Evolutionary conservation across 2,113 vertebrate genomes (phyloP).

Genomic region (Hiodon alosoides): DNA sequence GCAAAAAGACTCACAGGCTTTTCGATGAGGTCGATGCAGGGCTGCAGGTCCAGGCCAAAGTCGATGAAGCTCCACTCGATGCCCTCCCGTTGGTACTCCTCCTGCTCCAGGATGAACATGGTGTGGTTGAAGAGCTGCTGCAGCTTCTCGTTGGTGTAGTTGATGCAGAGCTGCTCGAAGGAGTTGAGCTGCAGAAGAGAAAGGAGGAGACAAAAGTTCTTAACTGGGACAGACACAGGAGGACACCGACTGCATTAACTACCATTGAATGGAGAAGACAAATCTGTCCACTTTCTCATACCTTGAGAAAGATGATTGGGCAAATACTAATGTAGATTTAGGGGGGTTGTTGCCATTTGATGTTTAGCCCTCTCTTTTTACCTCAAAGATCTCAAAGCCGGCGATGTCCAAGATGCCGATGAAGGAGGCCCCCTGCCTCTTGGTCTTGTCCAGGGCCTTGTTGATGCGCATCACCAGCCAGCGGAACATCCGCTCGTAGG

Average conservation of each 20-base stretch:
- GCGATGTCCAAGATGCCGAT: slow-evolving; percentile 98
- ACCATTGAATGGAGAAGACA: too few species aligned
- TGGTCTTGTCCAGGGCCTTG: slow-evolving; percentile 97
- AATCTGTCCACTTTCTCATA: too few species aligned
- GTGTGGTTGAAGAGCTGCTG: slow-evolving; percentile 89
- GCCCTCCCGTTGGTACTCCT: slow-evolving; percentile 84
- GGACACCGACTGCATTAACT: too few species aligned
- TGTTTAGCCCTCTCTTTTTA: slow-evolving; percentile 43
- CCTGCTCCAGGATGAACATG: slow-evolving; percentile 90
- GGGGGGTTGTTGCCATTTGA: too few species aligned
- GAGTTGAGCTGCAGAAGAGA: slow-evolving; percentile 78
- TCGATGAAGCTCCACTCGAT: slow-evolving; percentile 92
- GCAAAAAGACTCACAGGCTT: slow-evolving; percentile 72
- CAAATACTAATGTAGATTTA: too few species aligned
- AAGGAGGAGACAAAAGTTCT: neutral
- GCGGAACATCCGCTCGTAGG: slow-evolving; percentile 95
- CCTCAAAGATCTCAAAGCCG: slow-evolving; percentile 97
- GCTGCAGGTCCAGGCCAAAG: slow-evolving; percentile 83
- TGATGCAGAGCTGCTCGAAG: slow-evolving; percentile 85
- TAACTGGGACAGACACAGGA: neutral
- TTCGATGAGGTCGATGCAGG: slow-evolving; percentile 90
- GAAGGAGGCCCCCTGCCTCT: slow-evolving; percentile 94
- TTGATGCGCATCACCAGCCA: slow-evolving; percentile 98
- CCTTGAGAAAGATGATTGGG: too few species aligned
- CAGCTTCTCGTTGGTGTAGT: slow-evolving; percentile 84